Evolutionary conservation across 35 echinoderm and acorn worm species (phyloP).

Genomic region (Eucidaris tribuloides): DNA sequence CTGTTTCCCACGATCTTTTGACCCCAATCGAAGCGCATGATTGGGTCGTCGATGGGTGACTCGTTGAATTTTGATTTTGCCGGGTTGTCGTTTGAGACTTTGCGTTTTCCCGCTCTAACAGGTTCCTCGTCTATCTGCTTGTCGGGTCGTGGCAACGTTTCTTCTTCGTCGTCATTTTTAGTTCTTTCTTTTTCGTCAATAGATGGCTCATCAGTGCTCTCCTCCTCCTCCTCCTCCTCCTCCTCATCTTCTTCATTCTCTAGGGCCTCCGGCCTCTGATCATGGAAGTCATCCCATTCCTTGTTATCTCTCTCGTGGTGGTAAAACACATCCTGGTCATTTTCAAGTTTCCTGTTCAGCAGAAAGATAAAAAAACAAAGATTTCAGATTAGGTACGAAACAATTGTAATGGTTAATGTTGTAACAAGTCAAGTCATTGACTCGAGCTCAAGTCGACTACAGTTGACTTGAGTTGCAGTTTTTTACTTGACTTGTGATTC

Average conservation of each 20-base stretch:
- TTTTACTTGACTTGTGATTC: too few relatives aligned
- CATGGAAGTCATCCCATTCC: too few relatives aligned
- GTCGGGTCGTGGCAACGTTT: slow-evolving; percentile 8
- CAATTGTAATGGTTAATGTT: too few relatives aligned
- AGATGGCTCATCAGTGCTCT: background rate
- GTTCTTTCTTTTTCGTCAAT: background rate
- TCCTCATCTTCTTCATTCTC: background rate
- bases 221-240: background rate
- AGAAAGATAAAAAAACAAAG: too few relatives aligned
- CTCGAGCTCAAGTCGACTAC: too few relatives aligned
- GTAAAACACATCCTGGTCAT: too few relatives aligned
- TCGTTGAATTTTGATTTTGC: background rate
- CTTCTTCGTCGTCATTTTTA: background rate
- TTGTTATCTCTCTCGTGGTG: too few relatives aligned
- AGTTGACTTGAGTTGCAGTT: too few relatives aligned
- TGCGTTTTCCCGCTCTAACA: background rate
- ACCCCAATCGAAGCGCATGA: background rate
- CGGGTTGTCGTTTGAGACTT: background rate
- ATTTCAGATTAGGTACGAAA: too few relatives aligned
- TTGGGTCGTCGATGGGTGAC: background rate
- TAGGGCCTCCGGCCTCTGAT: too few relatives aligned
- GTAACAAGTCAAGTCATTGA: too few relatives aligned
- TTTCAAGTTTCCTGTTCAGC: too few relatives aligned
- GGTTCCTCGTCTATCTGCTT: background rate
- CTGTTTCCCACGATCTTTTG: background rate